A percentile compares a stretch with the other conserved stretches of the same genome.
These are phyloP conservation scores for Conger conger DNA, from an alignment of 2,113 vertebrate species.

Conservation along the genomic window DNA sequence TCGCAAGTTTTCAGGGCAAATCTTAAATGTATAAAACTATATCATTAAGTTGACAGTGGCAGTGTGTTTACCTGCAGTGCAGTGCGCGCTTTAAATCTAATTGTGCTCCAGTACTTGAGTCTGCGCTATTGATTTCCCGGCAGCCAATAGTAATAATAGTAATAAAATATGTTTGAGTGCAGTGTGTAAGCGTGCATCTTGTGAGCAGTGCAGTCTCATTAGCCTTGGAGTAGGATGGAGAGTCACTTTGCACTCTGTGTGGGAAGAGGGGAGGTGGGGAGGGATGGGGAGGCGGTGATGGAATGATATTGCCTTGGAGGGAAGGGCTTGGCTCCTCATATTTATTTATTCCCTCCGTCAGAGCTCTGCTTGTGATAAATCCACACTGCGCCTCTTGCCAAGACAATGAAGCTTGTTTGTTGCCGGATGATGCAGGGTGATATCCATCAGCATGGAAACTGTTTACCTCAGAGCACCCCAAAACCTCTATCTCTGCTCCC, in stretches of 20 bases:
- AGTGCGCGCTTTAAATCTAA: background rate
- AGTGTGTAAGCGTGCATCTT: background rate
- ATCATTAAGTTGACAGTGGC: background rate
- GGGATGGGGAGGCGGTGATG: constrained; percentile 56
- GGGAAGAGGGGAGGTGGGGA: constrained; percentile 44
- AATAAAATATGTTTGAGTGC: background rate
- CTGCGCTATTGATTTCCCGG: background rate
- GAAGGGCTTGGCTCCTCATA: constrained; percentile 61
- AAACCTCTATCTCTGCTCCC: background rate
- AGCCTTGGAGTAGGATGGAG: constrained; percentile 42
- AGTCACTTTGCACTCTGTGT: background rate
- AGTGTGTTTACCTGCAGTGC: background rate
- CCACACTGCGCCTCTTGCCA: constrained; percentile 41
- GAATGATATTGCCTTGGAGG: constrained; percentile 64
- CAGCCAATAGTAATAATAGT: constrained; percentile 1
- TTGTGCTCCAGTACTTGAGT: background rate
- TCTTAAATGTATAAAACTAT: background rate
- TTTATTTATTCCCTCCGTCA: constrained; percentile 66
- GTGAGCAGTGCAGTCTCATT: background rate
- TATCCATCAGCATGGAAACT: constrained; percentile 54
- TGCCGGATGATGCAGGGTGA: constrained; percentile 57
- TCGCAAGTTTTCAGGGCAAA: background rate
- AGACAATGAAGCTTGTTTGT: constrained; percentile 64
- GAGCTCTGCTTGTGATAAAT: constrained; percentile 57
- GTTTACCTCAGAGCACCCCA: constrained; percentile 22